A percentile compares a stretch with the other conserved stretches of the same genome.
These are phyloP conservation scores for Tamandua tetradactyla DNA, from an alignment of 2,797 vertebrate species.

Conservation along the genomic window DNA sequence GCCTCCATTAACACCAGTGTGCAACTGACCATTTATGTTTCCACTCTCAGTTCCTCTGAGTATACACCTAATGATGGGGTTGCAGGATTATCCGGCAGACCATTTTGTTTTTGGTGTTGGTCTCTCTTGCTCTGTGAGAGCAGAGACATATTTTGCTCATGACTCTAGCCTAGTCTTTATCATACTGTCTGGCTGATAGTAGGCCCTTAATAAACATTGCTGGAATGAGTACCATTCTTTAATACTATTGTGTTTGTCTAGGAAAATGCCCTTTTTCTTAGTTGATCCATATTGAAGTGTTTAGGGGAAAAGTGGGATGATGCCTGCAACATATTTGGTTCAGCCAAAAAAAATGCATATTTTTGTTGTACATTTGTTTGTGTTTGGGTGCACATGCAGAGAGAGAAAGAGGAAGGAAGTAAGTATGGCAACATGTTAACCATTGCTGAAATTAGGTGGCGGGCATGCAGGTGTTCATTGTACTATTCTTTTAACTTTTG, in stretches of 20 bases:
- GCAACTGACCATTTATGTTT: too few relatives aligned
- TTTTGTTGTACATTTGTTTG: background rate
- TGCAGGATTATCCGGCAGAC: too few relatives aligned
- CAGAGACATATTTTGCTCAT: background rate
- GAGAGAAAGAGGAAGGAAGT: background rate
- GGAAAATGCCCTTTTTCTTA: background rate
- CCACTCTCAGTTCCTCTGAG: too few relatives aligned
- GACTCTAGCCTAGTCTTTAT: background rate
- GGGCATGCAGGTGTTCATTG: background rate
- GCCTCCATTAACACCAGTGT: too few relatives aligned
- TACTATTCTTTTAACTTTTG: background rate
- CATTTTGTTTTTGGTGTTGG: background rate
- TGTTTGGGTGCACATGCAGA: background rate
- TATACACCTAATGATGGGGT: too few relatives aligned
- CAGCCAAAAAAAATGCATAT: background rate
- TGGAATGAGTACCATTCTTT: background rate
- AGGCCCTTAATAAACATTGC: slow-evolving; percentile 16
- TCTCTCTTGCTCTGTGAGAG: background rate
- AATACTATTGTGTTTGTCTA: background rate
- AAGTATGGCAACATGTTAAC: background rate
- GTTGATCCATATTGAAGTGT: background rate
- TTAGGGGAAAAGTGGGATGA: background rate
- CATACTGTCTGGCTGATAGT: background rate
- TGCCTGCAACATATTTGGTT: background rate
- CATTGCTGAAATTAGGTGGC: background rate